phyloP scores from a whole-genome alignment of 1,140 invertebrate species.

The Cotesia chilonis region DNA sequence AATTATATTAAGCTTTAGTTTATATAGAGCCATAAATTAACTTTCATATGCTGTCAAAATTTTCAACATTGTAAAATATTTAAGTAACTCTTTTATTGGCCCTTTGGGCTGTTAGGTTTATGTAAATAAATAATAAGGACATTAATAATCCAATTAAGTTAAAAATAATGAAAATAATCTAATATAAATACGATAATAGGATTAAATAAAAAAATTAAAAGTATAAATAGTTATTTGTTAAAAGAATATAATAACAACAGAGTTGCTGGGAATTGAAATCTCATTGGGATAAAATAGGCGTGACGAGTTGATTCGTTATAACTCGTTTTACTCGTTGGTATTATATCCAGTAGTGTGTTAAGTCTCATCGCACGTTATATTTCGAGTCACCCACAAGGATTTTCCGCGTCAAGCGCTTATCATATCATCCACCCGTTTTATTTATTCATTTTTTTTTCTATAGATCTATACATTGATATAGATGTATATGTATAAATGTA shows the following conservation, averaged over 20 bases:
- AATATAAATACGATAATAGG: too few relatives aligned
- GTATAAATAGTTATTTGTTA: too few relatives aligned
- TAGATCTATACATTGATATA: neutral
- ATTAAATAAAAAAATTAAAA: too few relatives aligned
- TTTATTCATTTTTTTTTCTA: neutral
- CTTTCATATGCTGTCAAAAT: too few relatives aligned
- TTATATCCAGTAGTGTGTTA: neutral
- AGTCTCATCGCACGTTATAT: conserved; percentile 15
- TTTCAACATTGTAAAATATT: too few relatives aligned
- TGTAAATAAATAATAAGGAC: too few relatives aligned
- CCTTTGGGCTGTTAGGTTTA: too few relatives aligned
- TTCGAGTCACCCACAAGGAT: conserved; percentile 43
- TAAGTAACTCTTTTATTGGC: too few relatives aligned
- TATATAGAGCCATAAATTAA: too few relatives aligned
- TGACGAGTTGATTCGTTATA: conserved; percentile 5
- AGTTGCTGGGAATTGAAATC: conserved; percentile 15
- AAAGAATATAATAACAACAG: neutral
- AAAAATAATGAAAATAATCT: too few relatives aligned
- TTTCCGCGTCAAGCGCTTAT: conserved; percentile 44
- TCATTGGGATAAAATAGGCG: conserved; percentile 6
- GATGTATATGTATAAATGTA: conserved; percentile 7
- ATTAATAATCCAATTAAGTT: too few relatives aligned
- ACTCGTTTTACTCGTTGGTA: neutral
- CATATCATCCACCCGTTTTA: conserved; percentile 28
- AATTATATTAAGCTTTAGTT: too few relatives aligned